phyloP scores from a whole-genome alignment of 37 sponge, comb jelly and placozoan species.

The Cliona cf. orientalis region DNA sequence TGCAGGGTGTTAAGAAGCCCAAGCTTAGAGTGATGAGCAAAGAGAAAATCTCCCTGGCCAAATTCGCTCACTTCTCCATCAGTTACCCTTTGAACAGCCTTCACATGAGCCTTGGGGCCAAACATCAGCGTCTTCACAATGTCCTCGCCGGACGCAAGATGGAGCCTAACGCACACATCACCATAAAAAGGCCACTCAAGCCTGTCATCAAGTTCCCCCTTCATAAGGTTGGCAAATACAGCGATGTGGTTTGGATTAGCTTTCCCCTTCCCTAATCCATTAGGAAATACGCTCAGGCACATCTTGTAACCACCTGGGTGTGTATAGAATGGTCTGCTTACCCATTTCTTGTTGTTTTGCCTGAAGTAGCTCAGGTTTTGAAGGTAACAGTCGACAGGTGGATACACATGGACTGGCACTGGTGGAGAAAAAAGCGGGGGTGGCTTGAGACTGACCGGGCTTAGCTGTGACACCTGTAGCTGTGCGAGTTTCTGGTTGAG shows the following conservation, averaged over 20 bases:
- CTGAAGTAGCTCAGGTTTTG: not conserved
- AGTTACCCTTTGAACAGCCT: not conserved
- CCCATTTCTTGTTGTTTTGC: too few species aligned
- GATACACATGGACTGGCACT: not conserved
- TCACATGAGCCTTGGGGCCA: not conserved
- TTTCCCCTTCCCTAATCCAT: slow-evolving; percentile 28
- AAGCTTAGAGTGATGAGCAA: too few species aligned
- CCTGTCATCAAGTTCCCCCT: slow-evolving; percentile 15
- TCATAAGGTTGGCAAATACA: slow-evolving; percentile 3
- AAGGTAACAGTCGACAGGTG: not conserved
- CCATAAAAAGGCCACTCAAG: too few species aligned
- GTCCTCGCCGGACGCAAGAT: not conserved
- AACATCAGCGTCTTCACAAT: not conserved
- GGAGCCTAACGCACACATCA: not conserved
- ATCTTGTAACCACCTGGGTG: slow-evolving; percentile 18
- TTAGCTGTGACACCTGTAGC: not conserved
- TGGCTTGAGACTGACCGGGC: not conserved
- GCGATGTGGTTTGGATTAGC: slow-evolving; percentile 2
- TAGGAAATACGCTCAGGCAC: slow-evolving; percentile 17
- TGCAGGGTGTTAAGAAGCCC: too few species aligned
- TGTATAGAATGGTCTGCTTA: not conserved
- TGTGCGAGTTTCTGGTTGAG: too few species aligned
- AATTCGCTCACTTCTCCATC: not conserved
- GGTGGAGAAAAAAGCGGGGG: not conserved
- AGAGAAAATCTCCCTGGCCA: too few species aligned